A percentile compares a stretch with the other conserved stretches of the same genome.
phyloP scores from a whole-genome alignment of 2,888 invertebrate genomes.

The Drosophila multiciliata region DNA sequence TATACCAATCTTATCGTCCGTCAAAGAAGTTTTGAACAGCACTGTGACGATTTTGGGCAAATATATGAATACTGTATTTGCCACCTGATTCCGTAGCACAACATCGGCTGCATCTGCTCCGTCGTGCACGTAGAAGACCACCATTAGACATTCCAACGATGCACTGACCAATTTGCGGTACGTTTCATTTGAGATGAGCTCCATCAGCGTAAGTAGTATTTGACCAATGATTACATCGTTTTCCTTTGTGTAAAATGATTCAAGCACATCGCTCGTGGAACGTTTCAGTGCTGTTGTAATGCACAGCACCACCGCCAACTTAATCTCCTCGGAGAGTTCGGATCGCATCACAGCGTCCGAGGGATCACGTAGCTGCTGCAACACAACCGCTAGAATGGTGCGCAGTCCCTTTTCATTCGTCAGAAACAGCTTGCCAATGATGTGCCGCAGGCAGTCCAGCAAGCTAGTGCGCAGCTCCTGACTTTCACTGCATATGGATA shows the following conservation, averaged over 20 bases:
- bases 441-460: slow-evolving; percentile 75
- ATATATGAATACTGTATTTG: slow-evolving; percentile 87
- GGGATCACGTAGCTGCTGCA: slow-evolving; percentile 82
- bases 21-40: slow-evolving; percentile 85
- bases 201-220: slow-evolving; percentile 88
- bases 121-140: slow-evolving; percentile 87
- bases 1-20: slow-evolving; percentile 87
- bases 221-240: slow-evolving; percentile 88
- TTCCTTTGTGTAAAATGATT: slow-evolving; percentile 86
- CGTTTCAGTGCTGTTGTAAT: slow-evolving; percentile 76
- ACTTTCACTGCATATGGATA: slow-evolving; percentile 49
- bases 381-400: slow-evolving; percentile 77
- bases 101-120: slow-evolving; percentile 86
- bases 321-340: slow-evolving; percentile 83
- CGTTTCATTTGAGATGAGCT: slow-evolving; percentile 89
- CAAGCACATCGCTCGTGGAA: slow-evolving; percentile 85
- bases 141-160: slow-evolving; percentile 87
- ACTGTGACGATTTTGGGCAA: slow-evolving; percentile 87
- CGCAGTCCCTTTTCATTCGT: slow-evolving; percentile 79
- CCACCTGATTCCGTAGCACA: slow-evolving; percentile 86
- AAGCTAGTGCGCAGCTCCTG: slow-evolving; percentile 82
- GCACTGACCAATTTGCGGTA: slow-evolving; percentile 87
- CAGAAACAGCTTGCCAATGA: slow-evolving; percentile 77
- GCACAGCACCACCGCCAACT: slow-evolving; percentile 80
- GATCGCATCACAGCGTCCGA: slow-evolving; percentile 59